Evolutionary conservation across 2,797 vertebrate species (phyloP), one percentile per base, ranked within the genome.

Genomic region (Echeneis naucrates): DNA sequence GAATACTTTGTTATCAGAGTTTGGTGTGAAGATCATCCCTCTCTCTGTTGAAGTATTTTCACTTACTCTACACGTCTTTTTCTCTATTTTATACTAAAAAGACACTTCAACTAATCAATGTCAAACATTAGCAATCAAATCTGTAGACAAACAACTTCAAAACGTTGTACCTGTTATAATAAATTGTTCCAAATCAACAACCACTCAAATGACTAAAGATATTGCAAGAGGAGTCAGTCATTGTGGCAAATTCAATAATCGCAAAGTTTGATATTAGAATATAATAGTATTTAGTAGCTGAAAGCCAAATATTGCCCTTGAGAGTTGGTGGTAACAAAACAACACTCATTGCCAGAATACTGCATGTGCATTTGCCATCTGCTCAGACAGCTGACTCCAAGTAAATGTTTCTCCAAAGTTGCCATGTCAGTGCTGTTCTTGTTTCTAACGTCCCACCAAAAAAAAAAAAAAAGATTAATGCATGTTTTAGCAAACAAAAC

Each of bases 1-100:
- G 48, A 52, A 51, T 48, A 60, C 61, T 52, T 38, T 14, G 12
- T 63, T 59, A 21, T 64, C 12, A 9, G 44, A 23, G 45, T 59
- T 59, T 51, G 17, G 37, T 2, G 4, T 68, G 8, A 61, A 26
- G 62, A 45, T 47, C 23, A 50, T 48, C 13, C 8, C 12, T 56
- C 14, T 38, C 10, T 10, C 11, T 10, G 2, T 10, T 13, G 1
- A 10, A 24, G 12, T 48, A 48, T 5, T 48, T 45, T 13, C 12
- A 30, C 30, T 30, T 30, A 30, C 3, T 6, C 6, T 30, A 30
- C 30, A 30, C 6, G 11, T 13, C 4, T 23, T 47, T 4, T 47
- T 10, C 4, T 47, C n/a, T 5, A 5, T 42, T 12, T 9, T 21
- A 45, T n/a, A 47, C 45, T n/a, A n/a, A n/a, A n/a, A n/a, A 23